phyloP scores from a whole-genome alignment of 2,888 invertebrate genomes.

The Morpho achilles region DNA sequence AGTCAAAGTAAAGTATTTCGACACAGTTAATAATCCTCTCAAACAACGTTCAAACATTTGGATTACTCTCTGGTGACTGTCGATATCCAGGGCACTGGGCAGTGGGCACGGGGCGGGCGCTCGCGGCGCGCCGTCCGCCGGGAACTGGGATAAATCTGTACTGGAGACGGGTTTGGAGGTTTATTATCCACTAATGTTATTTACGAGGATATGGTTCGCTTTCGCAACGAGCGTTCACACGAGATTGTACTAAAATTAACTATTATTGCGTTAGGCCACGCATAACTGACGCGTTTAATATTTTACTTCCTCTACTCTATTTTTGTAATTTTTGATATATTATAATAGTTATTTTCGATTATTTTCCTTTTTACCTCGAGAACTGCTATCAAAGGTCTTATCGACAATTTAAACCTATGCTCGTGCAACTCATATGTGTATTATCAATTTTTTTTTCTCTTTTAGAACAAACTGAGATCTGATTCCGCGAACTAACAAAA shows the following conservation, averaged over 20 bases:
- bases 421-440: too few relatives aligned
- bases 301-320: too few relatives aligned
- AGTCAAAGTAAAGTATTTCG: too few relatives aligned
- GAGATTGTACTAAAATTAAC: background rate
- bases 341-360: too few relatives aligned
- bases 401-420: too few relatives aligned
- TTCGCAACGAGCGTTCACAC: conserved; percentile 13
- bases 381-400: too few relatives aligned
- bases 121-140: conserved; percentile 8
- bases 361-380: too few relatives aligned
- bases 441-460: too few relatives aligned
- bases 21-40: too few relatives aligned
- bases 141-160: conserved; percentile 28
- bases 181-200: conserved; percentile 22
- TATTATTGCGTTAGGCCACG: background rate
- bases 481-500: too few relatives aligned
- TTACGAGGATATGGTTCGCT: conserved; percentile 18
- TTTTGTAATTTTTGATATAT: too few relatives aligned
- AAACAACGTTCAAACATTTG: conserved; percentile 1
- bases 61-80: conserved; percentile 3
- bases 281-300: background rate
- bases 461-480: too few relatives aligned
- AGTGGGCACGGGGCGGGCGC: conserved; percentile 7
- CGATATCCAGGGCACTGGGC: conserved; percentile 2
- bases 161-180: conserved; percentile 16